A percentile compares a stretch with the other conserved stretches of the same genome.
These are phyloP conservation scores for Esox lucius DNA, from an alignment of 2,797 vertebrate species.

Conservation along the genomic window DNA sequence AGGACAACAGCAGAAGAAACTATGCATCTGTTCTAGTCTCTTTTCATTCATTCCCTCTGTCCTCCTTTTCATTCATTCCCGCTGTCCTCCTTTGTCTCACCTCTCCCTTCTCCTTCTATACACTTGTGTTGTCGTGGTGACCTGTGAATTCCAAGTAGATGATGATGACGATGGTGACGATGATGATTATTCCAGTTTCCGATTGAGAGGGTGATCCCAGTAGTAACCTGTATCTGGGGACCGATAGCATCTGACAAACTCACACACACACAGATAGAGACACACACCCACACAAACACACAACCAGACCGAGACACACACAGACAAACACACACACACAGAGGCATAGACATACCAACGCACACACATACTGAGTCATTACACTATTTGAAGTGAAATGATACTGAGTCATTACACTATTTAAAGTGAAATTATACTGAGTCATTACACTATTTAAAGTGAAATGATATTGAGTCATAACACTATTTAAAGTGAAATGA, in stretches of 20 bases:
- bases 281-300: no score
- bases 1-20: constrained; percentile 67
- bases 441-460: no score
- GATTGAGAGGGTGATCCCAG: constrained; percentile 70
- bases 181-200: constrained; percentile 74
- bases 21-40: constrained; percentile 67
- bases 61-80: constrained; percentile 42
- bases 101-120: constrained; percentile 28
- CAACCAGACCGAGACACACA: no score
- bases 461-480: no score
- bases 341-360: no score
- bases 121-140: constrained; percentile 57
- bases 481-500: no score
- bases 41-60: constrained; percentile 20
- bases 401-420: no score
- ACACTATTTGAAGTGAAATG: no score
- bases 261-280: no score
- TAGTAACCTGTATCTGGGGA: constrained; percentile 77
- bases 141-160: constrained; percentile 72
- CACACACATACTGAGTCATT: no score
- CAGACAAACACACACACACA: no score
- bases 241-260: constrained; percentile 63
- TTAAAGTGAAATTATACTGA: no score
- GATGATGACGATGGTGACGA: constrained; percentile 22
- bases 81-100: not conserved